Conservation (phyloP, 2,888 invertebrate genomes). For the Nephrotoma flavescens region DNA sequence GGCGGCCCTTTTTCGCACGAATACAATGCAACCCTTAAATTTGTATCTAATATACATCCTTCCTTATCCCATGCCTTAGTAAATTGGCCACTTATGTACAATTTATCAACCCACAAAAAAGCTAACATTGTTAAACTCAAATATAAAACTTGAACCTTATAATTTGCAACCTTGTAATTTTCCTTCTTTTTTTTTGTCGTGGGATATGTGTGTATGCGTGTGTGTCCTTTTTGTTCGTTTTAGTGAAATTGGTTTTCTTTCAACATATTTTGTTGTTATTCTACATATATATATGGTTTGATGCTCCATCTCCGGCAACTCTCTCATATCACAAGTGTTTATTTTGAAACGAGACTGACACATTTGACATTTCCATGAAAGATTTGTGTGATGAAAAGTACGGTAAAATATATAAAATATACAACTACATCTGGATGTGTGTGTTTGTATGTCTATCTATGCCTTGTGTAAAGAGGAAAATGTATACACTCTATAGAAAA, state of each 20-base stretch:
- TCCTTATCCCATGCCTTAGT: neutral
- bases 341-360: neutral
- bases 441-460: neutral
- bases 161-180: neutral
- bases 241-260: neutral
- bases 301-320: neutral
- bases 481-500: neutral
- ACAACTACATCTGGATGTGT: neutral
- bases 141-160: neutral
- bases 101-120: neutral
- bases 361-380: neutral
- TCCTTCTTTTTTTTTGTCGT: neutral
- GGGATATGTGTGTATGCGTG: neutral
- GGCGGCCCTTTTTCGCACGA: neutral
- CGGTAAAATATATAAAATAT: neutral
- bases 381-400: neutral
- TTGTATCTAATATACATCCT: neutral
- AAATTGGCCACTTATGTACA: neutral
- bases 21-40: neutral
- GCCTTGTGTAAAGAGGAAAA: neutral
- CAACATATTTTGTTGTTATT: neutral
- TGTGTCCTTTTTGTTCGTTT: neutral
- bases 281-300: neutral
- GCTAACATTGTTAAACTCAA: neutral
- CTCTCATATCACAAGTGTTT: neutral